These are phyloP conservation scores for Calephelis perditalis DNA, from an alignment of 2,888 invertebrate genomes.

Conservation along the genomic window DNA sequence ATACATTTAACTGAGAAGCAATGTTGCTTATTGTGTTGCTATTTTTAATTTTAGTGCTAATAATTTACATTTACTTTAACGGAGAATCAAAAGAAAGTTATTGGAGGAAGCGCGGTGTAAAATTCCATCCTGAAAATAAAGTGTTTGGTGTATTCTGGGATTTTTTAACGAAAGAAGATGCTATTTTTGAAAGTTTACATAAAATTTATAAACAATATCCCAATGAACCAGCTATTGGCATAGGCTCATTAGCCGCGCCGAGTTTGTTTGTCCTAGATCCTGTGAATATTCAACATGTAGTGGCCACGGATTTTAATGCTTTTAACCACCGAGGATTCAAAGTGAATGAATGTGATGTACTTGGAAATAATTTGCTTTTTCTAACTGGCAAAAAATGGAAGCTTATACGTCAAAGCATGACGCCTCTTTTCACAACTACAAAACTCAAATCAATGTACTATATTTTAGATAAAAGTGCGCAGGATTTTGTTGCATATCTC, in stretches of 20 bases:
- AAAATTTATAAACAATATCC: conserved; percentile 42
- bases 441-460: conserved; percentile 60
- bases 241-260: background rate
- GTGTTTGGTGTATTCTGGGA: conserved; percentile 40
- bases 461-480: conserved; percentile 44
- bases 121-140: conserved; percentile 8
- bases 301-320: background rate
- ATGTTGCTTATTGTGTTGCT: background rate
- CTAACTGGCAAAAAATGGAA: conserved; percentile 51
- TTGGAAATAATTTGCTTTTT: conserved; percentile 45
- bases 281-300: background rate
- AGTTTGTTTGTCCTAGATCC: background rate
- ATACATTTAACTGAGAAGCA: background rate
- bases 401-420: conserved; percentile 51
- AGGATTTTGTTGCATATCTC: conserved; percentile 22
- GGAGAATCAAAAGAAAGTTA: background rate
- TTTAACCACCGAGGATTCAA: conserved; percentile 1
- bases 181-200: conserved; percentile 39
- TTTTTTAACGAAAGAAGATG: conserved; percentile 31
- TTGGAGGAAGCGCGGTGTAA: background rate
- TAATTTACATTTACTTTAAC: background rate
- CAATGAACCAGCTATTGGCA: conserved; percentile 37
- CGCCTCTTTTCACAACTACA: conserved; percentile 49
- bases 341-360: conserved; percentile 30
- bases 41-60: background rate